These are phyloP conservation scores for Apantesis nais DNA, from an alignment of 2,888 invertebrate genomes.

Conservation along the genomic window DNA sequence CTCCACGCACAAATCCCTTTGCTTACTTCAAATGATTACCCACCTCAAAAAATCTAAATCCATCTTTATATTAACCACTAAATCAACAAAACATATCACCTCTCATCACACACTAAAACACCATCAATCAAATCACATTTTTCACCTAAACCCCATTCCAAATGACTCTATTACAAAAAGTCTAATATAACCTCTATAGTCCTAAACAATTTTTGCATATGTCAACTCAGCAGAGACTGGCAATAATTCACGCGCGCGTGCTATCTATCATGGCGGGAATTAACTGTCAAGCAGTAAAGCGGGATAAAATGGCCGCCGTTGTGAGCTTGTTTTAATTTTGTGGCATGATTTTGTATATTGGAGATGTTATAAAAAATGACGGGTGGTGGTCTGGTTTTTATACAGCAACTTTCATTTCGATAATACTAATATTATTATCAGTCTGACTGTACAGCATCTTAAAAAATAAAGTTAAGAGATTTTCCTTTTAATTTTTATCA, in stretches of 20 bases:
- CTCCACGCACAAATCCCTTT: background rate
- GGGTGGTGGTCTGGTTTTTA: background rate
- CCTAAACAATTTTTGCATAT: conserved; percentile 85
- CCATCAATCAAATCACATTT: conserved; percentile 36
- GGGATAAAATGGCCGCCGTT: conserved; percentile 70
- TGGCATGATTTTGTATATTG: conserved; percentile 16
- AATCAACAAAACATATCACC: conserved; percentile 30
- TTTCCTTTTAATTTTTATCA: too few species aligned
- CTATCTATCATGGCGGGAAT: conserved; percentile 82
- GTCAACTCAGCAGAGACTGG: conserved; percentile 73
- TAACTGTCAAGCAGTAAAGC: conserved; percentile 72
- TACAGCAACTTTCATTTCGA: background rate
- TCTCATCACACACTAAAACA: conserved; percentile 30
- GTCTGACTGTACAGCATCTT: background rate
- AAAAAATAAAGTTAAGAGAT: too few species aligned
- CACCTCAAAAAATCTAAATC: background rate
- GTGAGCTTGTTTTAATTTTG: conserved; percentile 37
- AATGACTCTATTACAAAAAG: conserved; percentile 70
- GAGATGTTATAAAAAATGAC: background rate
- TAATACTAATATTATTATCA: background rate
- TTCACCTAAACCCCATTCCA: conserved; percentile 46
- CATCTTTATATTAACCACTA: background rate
- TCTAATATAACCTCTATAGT: conserved; percentile 77
- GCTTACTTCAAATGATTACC: background rate
- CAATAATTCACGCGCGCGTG: conserved; percentile 75